Evolutionary conservation across 2,888 invertebrate species (phyloP), one percentile per base, ranked within the genome.

Genomic region (Leucoptera coffeella): DNA sequence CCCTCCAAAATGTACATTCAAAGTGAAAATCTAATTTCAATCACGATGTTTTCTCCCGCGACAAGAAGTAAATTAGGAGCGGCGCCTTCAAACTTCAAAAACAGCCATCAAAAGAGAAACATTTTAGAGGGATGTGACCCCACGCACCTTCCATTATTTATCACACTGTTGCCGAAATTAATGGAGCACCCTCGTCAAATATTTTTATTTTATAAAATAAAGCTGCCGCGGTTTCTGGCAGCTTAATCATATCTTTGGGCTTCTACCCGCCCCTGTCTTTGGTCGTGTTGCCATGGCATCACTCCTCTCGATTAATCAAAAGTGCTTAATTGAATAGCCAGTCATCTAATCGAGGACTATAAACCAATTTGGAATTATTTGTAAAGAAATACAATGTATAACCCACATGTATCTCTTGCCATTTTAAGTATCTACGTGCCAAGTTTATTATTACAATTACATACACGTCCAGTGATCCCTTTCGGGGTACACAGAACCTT

Each of bases 81-180:
- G 50, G 57, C 55, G 53, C 47, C 62, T 67, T 65, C 62, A 62
- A 62, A 62, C 61, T 62, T 67, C 67, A 67, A 57, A 59, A 49
- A 46, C 67, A 67, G 60, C 44, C 50, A 47, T 56, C 57, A 55
- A 45, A 47, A 23, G 23, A 15, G 14, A 26, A 21, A n/a, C 8
- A 32, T 37, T 45, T 46, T 43, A 45, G 45, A 47, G 48, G 46
- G 48, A 44, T 42, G 38, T 37, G 51, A 50, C 61, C 64, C 56
- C 59, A 47, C 50, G 59, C 67, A 65, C 62, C 59, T 62, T 64
- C 67, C 53, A 69, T 67, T 69, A 69, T 62, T 67, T 67, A 67
- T 67, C 67, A 69, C 64, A 67, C 65, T 69, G 67, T 67, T 50
- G 55, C 48, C 48, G 39, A 65, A 67, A 67, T 69, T 69, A 67